Conservation (phyloP, 2,113 vertebrate species). For the Hassar affinis region DNA sequence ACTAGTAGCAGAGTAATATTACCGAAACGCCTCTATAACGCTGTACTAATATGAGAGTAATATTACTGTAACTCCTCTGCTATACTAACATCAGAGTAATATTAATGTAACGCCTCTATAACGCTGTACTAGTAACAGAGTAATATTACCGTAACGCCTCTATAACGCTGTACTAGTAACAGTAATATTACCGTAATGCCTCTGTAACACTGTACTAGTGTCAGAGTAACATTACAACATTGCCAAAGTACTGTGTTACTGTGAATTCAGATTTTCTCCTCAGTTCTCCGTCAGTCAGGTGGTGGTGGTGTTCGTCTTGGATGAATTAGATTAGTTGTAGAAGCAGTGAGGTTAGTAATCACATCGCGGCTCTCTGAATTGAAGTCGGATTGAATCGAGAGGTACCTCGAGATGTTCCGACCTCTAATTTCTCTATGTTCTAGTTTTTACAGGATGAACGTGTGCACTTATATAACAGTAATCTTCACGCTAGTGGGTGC, state of each 20-base stretch:
- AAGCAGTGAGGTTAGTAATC: background rate
- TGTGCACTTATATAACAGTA: conserved; percentile 18
- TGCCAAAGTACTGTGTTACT: no score
- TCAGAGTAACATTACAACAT: no score
- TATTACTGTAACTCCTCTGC: background rate
- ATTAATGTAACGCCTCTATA: no score
- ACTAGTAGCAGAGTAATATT: background rate
- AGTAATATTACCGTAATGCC: no score
- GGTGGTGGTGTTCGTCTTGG: background rate
- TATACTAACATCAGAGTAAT: no score
- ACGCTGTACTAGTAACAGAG: no score
- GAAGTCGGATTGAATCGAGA: background rate
- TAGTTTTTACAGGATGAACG: conserved; percentile 17
- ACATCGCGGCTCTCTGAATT: background rate
- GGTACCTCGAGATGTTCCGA: background rate
- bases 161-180: background rate
- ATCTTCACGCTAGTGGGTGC: background rate
- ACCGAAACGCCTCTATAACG: background rate
- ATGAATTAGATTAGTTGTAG: background rate
- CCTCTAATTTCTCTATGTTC: background rate
- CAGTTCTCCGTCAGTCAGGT: no score
- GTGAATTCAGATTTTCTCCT: no score
- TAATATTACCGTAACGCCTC: background rate
- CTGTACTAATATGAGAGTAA: background rate
- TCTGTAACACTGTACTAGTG: no score